Evolutionary conservation across 2,888 invertebrate genomes (phyloP).

Genomic region (Drosophila mimica): DNA sequence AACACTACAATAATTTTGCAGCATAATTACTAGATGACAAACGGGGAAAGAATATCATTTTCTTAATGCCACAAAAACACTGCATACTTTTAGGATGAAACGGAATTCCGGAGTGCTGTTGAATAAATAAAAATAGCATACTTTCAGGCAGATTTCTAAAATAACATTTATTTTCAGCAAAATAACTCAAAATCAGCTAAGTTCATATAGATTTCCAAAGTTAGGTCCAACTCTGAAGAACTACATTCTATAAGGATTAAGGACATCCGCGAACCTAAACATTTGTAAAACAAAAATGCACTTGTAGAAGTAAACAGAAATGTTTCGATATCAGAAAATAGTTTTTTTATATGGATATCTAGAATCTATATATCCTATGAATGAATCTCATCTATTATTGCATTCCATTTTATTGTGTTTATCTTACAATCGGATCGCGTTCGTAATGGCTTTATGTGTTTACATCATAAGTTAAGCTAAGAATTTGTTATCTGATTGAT

Average conservation of each 20-base stretch:
- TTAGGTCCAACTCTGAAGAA: not conserved
- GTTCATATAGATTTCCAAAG: not conserved
- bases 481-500: no score
- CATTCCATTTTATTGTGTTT: not conserved
- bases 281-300: not conserved
- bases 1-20: no score
- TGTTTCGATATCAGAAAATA: not conserved
- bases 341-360: not conserved
- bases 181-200: not conserved
- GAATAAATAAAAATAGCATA: not conserved
- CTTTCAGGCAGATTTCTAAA: not conserved
- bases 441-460: no score
- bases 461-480: no score
- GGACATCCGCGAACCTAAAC: not conserved
- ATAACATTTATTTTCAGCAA: not conserved
- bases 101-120: fast-evolving
- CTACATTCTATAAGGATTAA: not conserved
- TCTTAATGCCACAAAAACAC: not conserved
- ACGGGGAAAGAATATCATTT: not conserved
- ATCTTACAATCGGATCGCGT: not conserved
- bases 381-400: not conserved
- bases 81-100: not conserved
- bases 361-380: not conserved
- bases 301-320: not conserved
- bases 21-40: not conserved